These are phyloP conservation scores for Lepidotrigona ventralis DNA, from an alignment of 1,140 invertebrate genomes.

Conservation along the genomic window DNA sequence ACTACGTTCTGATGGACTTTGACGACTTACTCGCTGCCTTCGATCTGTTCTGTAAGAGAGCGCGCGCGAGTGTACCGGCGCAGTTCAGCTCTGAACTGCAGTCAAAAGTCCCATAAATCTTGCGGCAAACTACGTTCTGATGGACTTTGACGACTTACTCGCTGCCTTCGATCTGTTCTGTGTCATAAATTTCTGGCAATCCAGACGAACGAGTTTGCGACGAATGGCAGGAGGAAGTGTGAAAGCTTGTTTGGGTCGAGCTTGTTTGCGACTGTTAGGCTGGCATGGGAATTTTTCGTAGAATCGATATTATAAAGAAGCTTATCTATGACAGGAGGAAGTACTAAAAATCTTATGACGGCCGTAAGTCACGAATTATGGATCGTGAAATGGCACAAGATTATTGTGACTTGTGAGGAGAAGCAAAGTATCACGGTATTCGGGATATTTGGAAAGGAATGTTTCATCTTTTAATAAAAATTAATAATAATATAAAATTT, in stretches of 20 bases:
- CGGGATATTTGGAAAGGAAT: no score
- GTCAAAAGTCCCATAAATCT: conserved; percentile 46
- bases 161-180: conserved; percentile 39
- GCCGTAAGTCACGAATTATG: neutral
- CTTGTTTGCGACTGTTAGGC: no score
- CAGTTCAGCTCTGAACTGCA: neutral
- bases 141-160: conserved; percentile 56
- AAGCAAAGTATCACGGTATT: no score
- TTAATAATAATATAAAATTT: no score
- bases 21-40: conserved; percentile 54
- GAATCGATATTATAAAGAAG: neutral
- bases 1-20: conserved; percentile 31
- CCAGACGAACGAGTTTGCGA: conserved; percentile 3
- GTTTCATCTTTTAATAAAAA: no score
- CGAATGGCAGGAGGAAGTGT: neutral
- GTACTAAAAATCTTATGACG: neutral
- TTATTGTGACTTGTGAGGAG: no score
- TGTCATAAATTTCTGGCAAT: conserved; percentile 50
- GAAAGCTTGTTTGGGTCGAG: neutral
- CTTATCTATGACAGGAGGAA: neutral
- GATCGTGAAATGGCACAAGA: no score
- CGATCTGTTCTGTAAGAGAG: conserved; percentile 38
- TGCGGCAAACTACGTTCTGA: conserved; percentile 7
- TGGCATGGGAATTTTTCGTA: neutral
- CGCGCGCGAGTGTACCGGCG: no score